Evolutionary conservation across 2,113 vertebrate species (phyloP), one percentile per base, ranked within the genome.

Genomic region (Calidris pygmaea): DNA sequence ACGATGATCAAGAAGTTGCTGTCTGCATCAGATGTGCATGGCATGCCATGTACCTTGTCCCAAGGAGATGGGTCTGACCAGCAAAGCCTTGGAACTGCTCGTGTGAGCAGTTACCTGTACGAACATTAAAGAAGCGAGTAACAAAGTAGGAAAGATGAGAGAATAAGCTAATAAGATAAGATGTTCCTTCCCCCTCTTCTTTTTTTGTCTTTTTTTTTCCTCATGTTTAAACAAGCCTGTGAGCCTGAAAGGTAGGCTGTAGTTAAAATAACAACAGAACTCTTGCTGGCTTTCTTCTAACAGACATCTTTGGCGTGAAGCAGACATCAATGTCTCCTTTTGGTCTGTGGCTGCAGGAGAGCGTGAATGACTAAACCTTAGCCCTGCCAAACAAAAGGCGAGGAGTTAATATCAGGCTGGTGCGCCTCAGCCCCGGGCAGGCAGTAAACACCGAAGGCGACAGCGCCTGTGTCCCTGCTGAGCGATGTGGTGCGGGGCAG

Each of bases 201-300:
- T 4, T 2, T 6, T n/a, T 17, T 11, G 3, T 8, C n/a, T 9
- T 34, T 18, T 17, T 16, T 67, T 67, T 13, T 0, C 6, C 41
- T 88, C 48, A n/a, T 75, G 37, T 83, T 95, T 59, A 73, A 93
- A 83, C 39, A 79, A 52, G 30, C 27, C 50, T 55, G 3, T 30
- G 66, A 91, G 26, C 32, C 5, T 4, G 63, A 85, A 87, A 67
- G 24, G 26, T n/a, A 82, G 71, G 17, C 67, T 70, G n/a, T 45
- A 63, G 52, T 63, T 81, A 56, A 85, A 93, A 77, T n/a, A 73
- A 34, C 39, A 81, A 12, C 32, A 76, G 23, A 63, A 34, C 43
- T 41, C 29, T 5, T 47, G 32, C 37, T 74, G 56, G 22, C 80
- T 86, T 84, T 79, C 66, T 85, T 85, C 32, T 95, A 43, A 19